These are phyloP conservation scores for Aethes cnicana DNA, from an alignment of 2,888 invertebrate genomes.

Conservation along the genomic window DNA sequence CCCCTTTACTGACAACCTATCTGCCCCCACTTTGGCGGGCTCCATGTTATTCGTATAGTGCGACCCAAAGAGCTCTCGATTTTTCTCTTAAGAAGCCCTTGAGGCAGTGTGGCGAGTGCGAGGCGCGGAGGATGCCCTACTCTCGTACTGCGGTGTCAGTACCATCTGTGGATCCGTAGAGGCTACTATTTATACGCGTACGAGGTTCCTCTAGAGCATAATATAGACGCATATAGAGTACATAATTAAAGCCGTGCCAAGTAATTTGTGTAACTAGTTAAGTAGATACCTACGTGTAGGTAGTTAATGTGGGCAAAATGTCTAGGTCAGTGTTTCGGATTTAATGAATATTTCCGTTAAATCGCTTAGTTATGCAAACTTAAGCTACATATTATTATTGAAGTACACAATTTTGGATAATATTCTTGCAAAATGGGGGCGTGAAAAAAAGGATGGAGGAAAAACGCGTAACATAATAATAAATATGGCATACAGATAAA, in stretches of 20 bases:
- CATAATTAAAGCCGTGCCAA: slow-evolving; percentile 11
- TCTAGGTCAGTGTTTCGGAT: too few relatives aligned
- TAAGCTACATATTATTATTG: too few relatives aligned
- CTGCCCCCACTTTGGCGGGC: slow-evolving; percentile 9
- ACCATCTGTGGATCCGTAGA: slow-evolving; percentile 23
- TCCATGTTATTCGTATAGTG: slow-evolving; percentile 21
- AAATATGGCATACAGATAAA: slow-evolving; percentile 14
- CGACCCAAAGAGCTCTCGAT: slow-evolving; percentile 18
- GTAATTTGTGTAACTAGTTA: too few relatives aligned
- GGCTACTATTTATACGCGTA: slow-evolving; percentile 23
- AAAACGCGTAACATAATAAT: slow-evolving; percentile 2
- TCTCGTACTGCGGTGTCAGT: slow-evolving; percentile 25
- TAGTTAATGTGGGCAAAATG: too few relatives aligned
- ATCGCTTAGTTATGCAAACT: too few relatives aligned
- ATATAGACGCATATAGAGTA: slow-evolving; percentile 18
- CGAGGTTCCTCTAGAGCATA: slow-evolving; percentile 10
- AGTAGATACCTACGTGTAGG: too few relatives aligned
- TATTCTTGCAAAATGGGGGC: too few relatives aligned
- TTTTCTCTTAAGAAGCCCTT: slow-evolving; percentile 13
- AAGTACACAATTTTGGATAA: too few relatives aligned
- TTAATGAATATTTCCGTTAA: too few relatives aligned
- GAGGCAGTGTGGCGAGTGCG: slow-evolving; percentile 11
- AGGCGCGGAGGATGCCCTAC: slow-evolving; percentile 15
- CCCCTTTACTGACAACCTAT: slow-evolving; percentile 10
- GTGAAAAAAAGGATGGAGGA: not conserved